Evolutionary conservation across 1,140 invertebrate genomes (phyloP), one percentile per base, ranked within the genome.

Genomic region (Physella acuta): DNA sequence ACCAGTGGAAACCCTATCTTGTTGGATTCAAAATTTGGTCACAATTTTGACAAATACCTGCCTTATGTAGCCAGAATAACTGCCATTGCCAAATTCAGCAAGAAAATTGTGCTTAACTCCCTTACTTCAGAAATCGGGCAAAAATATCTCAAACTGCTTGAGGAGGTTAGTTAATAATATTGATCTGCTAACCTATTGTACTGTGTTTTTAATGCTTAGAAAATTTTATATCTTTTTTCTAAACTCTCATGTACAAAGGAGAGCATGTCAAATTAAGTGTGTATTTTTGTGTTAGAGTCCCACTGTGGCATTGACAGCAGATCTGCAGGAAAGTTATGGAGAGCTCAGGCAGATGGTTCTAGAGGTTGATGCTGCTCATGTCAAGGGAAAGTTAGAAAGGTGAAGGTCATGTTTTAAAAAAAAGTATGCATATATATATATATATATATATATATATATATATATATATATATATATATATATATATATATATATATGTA

Each of bases 51-150:
- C 44, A 68, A 74, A 34, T 77, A 69, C 68, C 62, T 73, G 28
- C 76, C 78, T 3, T 80, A 78, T 53, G 39, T 77, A 1, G 74
- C 75, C 2, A 64, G 77, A 24, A 72, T 80, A 37, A 75, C 71
- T 8, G 71, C 72, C 53, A 74, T 80, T n/a, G 72, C 77, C 49
- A 76, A 72, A 61, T 76, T 77, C 68, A 80, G 74, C 64, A 73
- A 67, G 68, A 70, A 75, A 31, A 53, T 78, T 30, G 37, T 69
- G 4, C 61, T 78, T 20, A 73, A 78, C 51, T 75, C 68, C 56
- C 51, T 72, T 56, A 62, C 72, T 31, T 70, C 71, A 14, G 58
- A 69, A 14, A 60, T 67, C 66, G 79, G 79, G 8, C 52, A 70
- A 14, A 36, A 63, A 2, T 79, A 71, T 60, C 67, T 76, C 1